These are phyloP conservation scores for Ophion ellenae DNA, from an alignment of 2,888 invertebrate genomes.

Conservation along the genomic window DNA sequence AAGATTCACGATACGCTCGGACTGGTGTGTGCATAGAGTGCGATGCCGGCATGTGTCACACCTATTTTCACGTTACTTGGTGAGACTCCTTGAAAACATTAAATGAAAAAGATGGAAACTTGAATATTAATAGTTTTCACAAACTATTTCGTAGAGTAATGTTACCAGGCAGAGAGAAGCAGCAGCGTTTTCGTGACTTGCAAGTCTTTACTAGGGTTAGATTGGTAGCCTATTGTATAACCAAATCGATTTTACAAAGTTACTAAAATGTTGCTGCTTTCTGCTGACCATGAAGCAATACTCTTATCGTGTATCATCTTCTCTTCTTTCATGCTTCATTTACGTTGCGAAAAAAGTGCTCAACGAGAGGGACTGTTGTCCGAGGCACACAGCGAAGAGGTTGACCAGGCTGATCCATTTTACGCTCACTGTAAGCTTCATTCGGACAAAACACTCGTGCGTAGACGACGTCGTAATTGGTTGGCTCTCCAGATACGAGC, in stretches of 20 bases:
- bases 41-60: conserved; percentile 99
- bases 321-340: conserved; percentile 17
- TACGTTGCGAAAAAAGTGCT: conserved; percentile 86
- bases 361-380: conserved; percentile 96
- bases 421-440: conserved; percentile 98
- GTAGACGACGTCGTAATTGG: conserved; percentile 92
- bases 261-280: too few relatives aligned
- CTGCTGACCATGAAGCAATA: too few relatives aligned
- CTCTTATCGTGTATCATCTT: too few relatives aligned
- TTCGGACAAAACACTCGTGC: conserved; percentile 94
- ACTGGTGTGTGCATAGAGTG: conserved; percentile 98
- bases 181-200: background rate
- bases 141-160: too few relatives aligned
- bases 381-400: conserved; percentile 95
- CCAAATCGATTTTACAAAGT: too few relatives aligned
- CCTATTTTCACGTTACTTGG: conserved; percentile 99
- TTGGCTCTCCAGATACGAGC: conserved; percentile 93
- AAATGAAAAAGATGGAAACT: background rate
- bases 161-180: background rate
- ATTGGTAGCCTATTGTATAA: too few relatives aligned
- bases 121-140: too few relatives aligned
- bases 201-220: too few relatives aligned
- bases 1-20: conserved; percentile 93
- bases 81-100: conserved; percentile 78
- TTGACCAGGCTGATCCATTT: conserved; percentile 97